Evolutionary conservation across 2,113 vertebrate genomes (phyloP).

Genomic region (Salvelinus alpinus): DNA sequence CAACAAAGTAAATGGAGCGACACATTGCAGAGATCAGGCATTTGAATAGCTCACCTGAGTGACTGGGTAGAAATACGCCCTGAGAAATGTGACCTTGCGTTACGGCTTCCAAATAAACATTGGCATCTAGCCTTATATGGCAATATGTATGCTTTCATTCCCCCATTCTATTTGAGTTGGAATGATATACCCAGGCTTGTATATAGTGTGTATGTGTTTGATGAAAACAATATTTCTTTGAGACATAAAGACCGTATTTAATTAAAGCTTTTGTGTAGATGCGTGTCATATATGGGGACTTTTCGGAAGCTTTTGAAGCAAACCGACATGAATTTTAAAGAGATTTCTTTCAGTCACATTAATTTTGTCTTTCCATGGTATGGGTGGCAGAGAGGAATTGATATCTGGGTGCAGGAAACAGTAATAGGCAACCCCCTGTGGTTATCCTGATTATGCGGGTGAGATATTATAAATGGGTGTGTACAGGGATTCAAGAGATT

Average conservation of each 20-base stretch:
- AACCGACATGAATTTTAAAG: conserved; percentile 1
- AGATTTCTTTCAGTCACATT: not conserved
- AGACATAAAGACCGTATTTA: not conserved
- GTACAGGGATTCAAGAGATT: not conserved
- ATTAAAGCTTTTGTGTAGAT: not conserved
- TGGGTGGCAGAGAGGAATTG: not conserved
- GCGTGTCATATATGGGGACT: not conserved
- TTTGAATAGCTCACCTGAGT: not conserved
- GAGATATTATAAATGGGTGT: not conserved
- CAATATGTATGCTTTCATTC: not conserved
- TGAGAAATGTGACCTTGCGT: not conserved
- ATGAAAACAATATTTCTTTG: not conserved
- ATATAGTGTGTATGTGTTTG: not conserved
- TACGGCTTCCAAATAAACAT: not conserved
- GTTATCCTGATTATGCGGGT: not conserved
- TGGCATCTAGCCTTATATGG: not conserved
- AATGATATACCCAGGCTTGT: too few species aligned
- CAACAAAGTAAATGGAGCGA: not conserved
- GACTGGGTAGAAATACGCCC: not conserved
- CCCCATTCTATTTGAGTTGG: too few species aligned
- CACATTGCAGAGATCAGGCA: not conserved
- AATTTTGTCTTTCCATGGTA: not conserved
- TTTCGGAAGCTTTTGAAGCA: not conserved
- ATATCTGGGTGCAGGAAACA: not conserved
- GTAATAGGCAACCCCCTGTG: not conserved